phyloP scores from a whole-genome alignment of 2,113 vertebrate genomes.

The Corapipo altera region DNA sequence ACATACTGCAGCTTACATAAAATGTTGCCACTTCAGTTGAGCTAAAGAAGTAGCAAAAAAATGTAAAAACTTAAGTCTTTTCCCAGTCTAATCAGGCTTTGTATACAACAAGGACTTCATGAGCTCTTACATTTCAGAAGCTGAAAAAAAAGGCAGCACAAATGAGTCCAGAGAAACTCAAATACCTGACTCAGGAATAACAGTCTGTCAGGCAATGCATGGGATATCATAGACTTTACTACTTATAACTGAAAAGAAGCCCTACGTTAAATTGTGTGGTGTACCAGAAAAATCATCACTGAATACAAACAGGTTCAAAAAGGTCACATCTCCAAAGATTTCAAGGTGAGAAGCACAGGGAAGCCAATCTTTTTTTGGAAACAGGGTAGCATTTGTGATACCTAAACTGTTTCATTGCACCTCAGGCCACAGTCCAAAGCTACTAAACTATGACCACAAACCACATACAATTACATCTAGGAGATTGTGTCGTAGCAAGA shows the following conservation, averaged over 20 bases:
- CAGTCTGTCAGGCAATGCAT: neutral
- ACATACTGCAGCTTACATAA: neutral
- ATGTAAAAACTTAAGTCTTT: neutral
- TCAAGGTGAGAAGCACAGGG: neutral
- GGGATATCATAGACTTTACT: neutral
- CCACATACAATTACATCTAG: neutral
- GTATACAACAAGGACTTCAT: neutral
- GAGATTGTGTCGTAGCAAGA: neutral
- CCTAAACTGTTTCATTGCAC: neutral
- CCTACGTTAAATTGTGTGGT: neutral
- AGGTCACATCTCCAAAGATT: neutral
- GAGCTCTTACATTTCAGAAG: neutral
- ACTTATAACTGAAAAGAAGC: neutral
- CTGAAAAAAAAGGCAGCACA: neutral
- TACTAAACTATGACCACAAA: constrained; percentile 24
- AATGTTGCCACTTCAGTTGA: neutral
- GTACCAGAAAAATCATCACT: neutral
- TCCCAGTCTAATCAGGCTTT: neutral
- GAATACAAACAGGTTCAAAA: neutral
- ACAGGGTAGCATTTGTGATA: constrained; percentile 14
- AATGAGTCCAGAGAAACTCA: neutral
- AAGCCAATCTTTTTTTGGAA: constrained; percentile 14
- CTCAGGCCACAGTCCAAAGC: neutral
- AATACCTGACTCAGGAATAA: neutral
- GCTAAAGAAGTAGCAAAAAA: neutral